Percentiles rank a stretch among this genome's conserved stretches.
phyloP scores from a whole-genome alignment of 1,140 invertebrate species.

The Drosophila varians region DNA sequence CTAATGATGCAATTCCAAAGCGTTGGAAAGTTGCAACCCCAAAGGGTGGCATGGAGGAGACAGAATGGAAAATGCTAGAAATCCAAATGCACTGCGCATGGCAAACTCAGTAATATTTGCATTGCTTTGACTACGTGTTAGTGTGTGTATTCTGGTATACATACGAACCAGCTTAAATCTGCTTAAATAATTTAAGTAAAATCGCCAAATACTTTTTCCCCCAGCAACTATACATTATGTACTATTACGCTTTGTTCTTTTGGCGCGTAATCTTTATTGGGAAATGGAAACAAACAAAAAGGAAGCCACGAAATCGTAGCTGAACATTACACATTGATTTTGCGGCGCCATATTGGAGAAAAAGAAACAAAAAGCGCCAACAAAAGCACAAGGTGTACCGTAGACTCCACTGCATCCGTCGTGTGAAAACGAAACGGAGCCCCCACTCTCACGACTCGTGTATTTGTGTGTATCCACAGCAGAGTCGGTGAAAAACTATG shows the following conservation, averaged over 20 bases:
- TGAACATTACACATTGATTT: constrained; percentile 11
- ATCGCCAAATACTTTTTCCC: background rate
- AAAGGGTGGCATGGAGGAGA: background rate
- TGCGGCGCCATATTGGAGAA: constrained; percentile 65
- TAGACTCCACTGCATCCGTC: constrained; percentile 53
- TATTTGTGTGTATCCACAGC: constrained; percentile 65
- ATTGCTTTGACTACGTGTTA: constrained; percentile 10
- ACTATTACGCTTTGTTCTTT: background rate
- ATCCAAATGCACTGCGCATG: constrained; percentile 17
- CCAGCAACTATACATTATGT: constrained; percentile 14
- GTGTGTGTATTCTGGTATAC: constrained; percentile 2
- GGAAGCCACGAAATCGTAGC: background rate
- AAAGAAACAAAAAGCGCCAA: constrained; percentile 43
- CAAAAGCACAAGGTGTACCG: constrained; percentile 38
- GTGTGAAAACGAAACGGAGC: constrained; percentile 63
- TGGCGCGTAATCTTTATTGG: background rate
- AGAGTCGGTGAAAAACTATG: constrained; percentile 37
- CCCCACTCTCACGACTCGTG: constrained; percentile 21
- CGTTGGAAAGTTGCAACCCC: background rate
- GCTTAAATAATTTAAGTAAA: background rate
- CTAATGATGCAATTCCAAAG: constrained; percentile 28
- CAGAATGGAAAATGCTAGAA: constrained; percentile 1
- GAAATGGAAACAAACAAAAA: background rate
- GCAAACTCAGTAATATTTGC: background rate
- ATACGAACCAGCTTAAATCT: background rate